Evolutionary conservation across 2,888 invertebrate genomes (phyloP), one percentile per base, ranked within the genome.

Genomic region (Ennomos erosarius): DNA sequence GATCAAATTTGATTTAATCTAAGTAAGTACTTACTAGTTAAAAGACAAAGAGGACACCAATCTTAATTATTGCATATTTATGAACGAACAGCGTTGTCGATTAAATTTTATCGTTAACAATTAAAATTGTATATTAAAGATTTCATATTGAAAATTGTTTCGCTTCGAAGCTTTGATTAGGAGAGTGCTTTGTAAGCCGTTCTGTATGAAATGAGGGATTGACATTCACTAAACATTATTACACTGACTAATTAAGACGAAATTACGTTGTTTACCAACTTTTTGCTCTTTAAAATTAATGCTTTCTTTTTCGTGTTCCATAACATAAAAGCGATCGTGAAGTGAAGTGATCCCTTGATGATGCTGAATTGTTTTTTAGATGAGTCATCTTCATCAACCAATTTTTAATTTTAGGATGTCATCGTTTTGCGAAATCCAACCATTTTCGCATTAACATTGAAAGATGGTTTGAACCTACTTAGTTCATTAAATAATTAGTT

Each of bases 341-440:
- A 26, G 3, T 6, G 6, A 6, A 6, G 26, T 26, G 1, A 6
- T 26, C 26, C 26, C 26, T 26, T 6, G 5, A 26, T 6, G 26
- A 26, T 26, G 26, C 26, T 26, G 26, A 26, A 26, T 26, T 6
- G 26, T 6, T 26, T 26, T 26, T 26, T 26, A 6, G 6, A 26
- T 4, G 6, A 26, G 26, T 26, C 5, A 26, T 26, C 26, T 26
- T 26, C 26, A 26, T 4, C 26, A 4, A 26, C 26, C 0, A 26
- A 26, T 26, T 6, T 26, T 26, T 26, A 4, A 26, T 4, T 4
- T 26, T 26, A 6, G 6, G 26, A 5, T 36, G 13, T 3, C 3
- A 34, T 45, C 35, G 43, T 10, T 40, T 49, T 54, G 64, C 63
- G 61, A 68, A 68, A 65, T 58, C 68, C 68, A 68, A 68, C 68